Percentiles rank a stretch among this genome's conserved stretches.
These are phyloP conservation scores for Sander lucioperca DNA, from an alignment of 2,113 vertebrate species.

Conservation along the genomic window DNA sequence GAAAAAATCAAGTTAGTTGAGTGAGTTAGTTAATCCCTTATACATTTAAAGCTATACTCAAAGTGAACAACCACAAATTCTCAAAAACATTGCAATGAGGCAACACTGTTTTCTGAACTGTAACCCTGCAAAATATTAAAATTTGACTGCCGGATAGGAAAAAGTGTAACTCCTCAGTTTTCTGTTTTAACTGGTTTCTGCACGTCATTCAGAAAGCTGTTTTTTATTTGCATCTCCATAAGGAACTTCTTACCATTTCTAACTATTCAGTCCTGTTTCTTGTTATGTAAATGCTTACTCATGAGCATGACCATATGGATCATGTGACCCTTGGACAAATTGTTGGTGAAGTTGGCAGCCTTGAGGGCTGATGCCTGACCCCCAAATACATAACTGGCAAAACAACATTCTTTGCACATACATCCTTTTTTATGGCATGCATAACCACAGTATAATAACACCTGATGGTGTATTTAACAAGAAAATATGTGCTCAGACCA, in stretches of 20 bases:
- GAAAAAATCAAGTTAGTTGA: too few relatives aligned
- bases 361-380: slow-evolving; percentile 6
- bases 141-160: not conserved
- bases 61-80: not conserved
- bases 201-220: slow-evolving; percentile 21
- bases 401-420: slow-evolving; percentile 29
- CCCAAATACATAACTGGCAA: slow-evolving; percentile 10
- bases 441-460: not conserved
- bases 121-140: not conserved
- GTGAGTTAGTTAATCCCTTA: not conserved
- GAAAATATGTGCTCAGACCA: slow-evolving; percentile 3
- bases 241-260: slow-evolving; percentile 59
- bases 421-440: not conserved
- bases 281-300: slow-evolving; percentile 70
- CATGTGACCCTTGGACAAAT: slow-evolving; percentile 57
- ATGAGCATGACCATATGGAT: slow-evolving; percentile 53
- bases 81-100: not conserved
- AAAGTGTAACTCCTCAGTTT: not conserved
- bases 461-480: slow-evolving; percentile 3
- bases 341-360: slow-evolving; percentile 47
- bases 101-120: not conserved
- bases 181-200: slow-evolving; percentile 12
- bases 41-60: not conserved
- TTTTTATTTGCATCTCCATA: slow-evolving; percentile 51
- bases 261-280: slow-evolving; percentile 55